phyloP scores from a whole-genome alignment of 2,113 vertebrate species.

The Laticauda laticaudata region DNA sequence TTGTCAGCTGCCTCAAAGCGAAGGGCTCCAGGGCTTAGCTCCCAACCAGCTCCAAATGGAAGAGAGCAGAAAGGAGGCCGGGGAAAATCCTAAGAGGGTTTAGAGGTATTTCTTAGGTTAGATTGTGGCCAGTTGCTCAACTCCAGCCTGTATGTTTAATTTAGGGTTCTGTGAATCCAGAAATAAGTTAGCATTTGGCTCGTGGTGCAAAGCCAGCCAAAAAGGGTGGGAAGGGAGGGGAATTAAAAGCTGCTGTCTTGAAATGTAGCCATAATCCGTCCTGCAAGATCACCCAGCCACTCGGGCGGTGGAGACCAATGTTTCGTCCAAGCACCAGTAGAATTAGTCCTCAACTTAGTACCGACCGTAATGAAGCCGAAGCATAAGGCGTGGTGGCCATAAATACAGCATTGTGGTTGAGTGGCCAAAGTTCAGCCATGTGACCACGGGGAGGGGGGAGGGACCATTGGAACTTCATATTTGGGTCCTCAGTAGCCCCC shows the following conservation, averaged over 20 bases:
- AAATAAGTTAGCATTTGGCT: not conserved
- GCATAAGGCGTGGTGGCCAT: not conserved
- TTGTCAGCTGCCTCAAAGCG: conserved; percentile 51
- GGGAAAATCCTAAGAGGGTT: not conserved
- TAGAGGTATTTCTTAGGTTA: not conserved
- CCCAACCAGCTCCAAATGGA: conserved; percentile 44
- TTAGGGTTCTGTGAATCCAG: not conserved
- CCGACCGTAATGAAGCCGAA: not conserved
- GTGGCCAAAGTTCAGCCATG: not conserved
- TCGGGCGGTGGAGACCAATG: not conserved
- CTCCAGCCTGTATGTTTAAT: not conserved
- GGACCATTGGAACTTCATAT: not conserved
- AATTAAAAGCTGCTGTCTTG: not conserved
- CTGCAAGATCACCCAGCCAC: not conserved
- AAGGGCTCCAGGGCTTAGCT: conserved; percentile 29
- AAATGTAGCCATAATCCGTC: not conserved
- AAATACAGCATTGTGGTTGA: not conserved
- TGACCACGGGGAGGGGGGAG: no score
- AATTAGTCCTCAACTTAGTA: not conserved
- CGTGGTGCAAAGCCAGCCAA: not conserved
- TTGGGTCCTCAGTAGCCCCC: not conserved
- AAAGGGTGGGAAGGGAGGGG: not conserved
- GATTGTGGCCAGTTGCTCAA: not conserved
- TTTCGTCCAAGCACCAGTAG: not conserved
- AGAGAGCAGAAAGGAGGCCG: conserved; percentile 11